Conservation (phyloP, 2,797 vertebrate species). For the Labroides dimidiatus region DNA sequence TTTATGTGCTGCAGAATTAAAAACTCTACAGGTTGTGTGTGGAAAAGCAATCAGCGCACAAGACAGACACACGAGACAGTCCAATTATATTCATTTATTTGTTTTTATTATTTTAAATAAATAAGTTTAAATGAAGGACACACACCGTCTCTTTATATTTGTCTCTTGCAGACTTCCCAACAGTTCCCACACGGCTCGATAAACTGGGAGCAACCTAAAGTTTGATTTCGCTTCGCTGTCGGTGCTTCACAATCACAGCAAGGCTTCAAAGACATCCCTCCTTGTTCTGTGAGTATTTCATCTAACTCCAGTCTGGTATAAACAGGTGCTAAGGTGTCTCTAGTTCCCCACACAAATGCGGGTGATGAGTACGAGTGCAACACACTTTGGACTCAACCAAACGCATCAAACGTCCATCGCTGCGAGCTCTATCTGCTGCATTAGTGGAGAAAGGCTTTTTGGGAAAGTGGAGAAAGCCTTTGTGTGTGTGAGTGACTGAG, state of each 20-base stretch:
- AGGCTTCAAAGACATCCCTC: constrained; percentile 1
- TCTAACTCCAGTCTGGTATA: constrained; percentile 27
- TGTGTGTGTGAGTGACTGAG: constrained; percentile 23
- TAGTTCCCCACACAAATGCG: constrained; percentile 27
- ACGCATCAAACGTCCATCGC: constrained; percentile 21
- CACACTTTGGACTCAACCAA: constrained; percentile 48
- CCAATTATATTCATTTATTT: too few species aligned
- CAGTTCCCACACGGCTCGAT: too few species aligned
- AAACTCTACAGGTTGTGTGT: too few species aligned
- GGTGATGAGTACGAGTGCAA: constrained; percentile 36
- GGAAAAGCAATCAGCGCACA: too few species aligned
- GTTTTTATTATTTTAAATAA: too few species aligned
- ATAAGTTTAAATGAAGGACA: background rate
- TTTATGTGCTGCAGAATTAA: constrained; percentile 5
- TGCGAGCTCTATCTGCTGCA: constrained; percentile 26
- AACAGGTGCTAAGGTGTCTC: constrained; percentile 36
- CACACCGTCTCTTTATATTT: background rate
- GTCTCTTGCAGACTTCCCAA: too few species aligned
- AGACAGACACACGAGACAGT: too few species aligned
- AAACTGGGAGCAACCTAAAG: background rate
- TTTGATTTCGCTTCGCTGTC: constrained; percentile 11
- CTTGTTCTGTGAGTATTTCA: constrained; percentile 33
- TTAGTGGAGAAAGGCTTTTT: constrained; percentile 49
- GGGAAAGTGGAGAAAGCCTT: constrained; percentile 27
- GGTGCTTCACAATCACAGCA: background rate